These are phyloP conservation scores for Calcarius lapponicus DNA, from an alignment of 2,797 vertebrate species.

Conservation along the genomic window DNA sequence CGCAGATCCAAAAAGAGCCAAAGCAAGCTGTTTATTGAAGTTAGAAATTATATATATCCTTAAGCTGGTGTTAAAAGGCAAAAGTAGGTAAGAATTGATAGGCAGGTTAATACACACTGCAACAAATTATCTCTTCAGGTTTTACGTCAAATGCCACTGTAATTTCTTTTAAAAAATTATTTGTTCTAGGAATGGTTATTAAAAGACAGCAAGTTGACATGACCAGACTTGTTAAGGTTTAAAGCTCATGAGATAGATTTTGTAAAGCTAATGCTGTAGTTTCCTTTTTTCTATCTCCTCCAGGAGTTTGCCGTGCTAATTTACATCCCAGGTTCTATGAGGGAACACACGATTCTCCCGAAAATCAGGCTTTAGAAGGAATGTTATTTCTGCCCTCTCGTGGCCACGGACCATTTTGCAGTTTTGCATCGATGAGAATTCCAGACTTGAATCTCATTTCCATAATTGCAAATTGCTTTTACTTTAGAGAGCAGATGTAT, in stretches of 20 bases:
- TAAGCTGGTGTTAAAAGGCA: neutral
- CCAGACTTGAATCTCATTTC: neutral
- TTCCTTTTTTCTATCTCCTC: neutral
- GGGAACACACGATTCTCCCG: rapidly evolving
- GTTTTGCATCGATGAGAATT: neutral
- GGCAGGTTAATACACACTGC: neutral
- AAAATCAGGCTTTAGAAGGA: neutral
- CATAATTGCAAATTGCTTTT: neutral
- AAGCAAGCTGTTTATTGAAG: neutral
- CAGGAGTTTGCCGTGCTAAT: neutral
- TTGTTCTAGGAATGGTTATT: neutral
- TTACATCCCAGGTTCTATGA: neutral
- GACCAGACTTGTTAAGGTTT: neutral
- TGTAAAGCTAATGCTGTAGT: neutral
- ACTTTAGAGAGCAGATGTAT: neutral
- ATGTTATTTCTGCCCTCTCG: conserved; percentile 65
- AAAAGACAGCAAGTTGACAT: neutral
- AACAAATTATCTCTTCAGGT: neutral
- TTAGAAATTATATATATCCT: neutral
- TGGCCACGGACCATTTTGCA: conserved; percentile 54
- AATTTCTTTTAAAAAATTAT: neutral
- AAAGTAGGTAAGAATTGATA: neutral
- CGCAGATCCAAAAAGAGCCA: neutral
- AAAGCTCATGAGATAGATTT: neutral
- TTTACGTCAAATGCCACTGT: neutral